Base-by-base conservation (phyloP, 1,140 invertebrate species). In the Schlechtendalia chinensis region DNA sequence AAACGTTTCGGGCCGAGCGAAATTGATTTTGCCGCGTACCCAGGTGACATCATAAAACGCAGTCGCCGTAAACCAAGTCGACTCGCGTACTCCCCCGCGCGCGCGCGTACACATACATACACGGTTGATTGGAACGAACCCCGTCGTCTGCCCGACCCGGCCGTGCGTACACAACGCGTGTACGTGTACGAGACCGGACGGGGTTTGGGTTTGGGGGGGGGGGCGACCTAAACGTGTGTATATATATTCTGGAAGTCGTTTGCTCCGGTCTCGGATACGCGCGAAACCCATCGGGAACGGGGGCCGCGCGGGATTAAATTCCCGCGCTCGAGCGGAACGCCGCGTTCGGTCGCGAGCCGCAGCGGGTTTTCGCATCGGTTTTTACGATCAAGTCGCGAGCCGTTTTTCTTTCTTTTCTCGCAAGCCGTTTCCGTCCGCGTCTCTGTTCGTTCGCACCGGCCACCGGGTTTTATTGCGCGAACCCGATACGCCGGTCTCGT, bases 1-100 rank as follows among this genome's bases (percentile, higher is more conserved):
- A 27, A 69, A 39, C 67, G 67, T 72, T 72, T 39, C 32, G 72
- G 39, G 56, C 59, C n/a, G 39, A 50, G 24, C 16, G 19, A 79
- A 79, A 79, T 79, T 79, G 75, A 79, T 61, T 79, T 79, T 59
- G 29, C n/a, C 29, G 39, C 56, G 24, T 29, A 2, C 32, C 22
- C 75, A 79, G 75, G 75, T 79, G 75, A 79, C 58, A 63, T 79
- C 75, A 63, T 79, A 79, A 79, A 79, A 59, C 75, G 75, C 58
- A 50, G 56, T 63, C 22, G 75, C 75, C 58, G 75, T 58, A 79
- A 79, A 61, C 72, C 58, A 63, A 63, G 75, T 61, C 19, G 39
- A 24, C 39, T 79, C 39, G 24, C 22, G n/a, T n/a, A n/a, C n/a
- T n/a, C 72, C 39, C 69, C 32, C 17, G 14, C 58, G 58, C 14